Conservation (phyloP, 2,888 invertebrate species). For the Carcina quercana region DNA sequence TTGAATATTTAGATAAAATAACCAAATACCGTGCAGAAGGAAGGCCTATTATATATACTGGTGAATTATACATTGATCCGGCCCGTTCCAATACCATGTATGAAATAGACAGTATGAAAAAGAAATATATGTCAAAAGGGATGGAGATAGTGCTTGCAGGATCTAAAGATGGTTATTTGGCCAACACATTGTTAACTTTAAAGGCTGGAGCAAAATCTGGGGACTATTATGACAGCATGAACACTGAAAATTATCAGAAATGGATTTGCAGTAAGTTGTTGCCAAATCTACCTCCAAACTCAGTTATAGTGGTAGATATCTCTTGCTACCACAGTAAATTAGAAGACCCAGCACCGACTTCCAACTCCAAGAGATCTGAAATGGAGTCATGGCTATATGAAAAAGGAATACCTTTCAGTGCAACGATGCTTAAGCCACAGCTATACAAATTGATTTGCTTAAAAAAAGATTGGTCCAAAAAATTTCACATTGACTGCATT, state of each 20-base stretch:
- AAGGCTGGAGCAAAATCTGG: constrained; percentile 20
- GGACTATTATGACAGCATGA: constrained; percentile 29
- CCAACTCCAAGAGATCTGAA: constrained; percentile 17
- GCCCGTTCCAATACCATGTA: constrained; percentile 4
- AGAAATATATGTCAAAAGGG: constrained; percentile 19
- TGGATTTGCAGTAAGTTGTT: constrained; percentile 9
- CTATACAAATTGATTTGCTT: constrained; percentile 16
- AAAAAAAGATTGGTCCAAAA: constrained; percentile 16
- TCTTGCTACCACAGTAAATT: constrained; percentile 23
- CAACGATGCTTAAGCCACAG: constrained; percentile 16
- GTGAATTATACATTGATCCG: constrained; percentile 7
- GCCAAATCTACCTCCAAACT: constrained; percentile 8
- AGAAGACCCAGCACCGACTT: constrained; percentile 13
- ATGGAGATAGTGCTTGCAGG: constrained; percentile 14
- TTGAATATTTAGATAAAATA: constrained; percentile 17
- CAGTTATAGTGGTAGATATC: constrained; percentile 12
- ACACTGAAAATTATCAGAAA: constrained; percentile 16
- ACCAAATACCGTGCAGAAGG: constrained; percentile 4
- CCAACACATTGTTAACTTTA: constrained; percentile 17
- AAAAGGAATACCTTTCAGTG: constrained; percentile 16
- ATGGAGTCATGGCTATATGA: constrained; percentile 21
- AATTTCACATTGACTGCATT: constrained; percentile 12
- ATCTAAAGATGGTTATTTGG: constrained; percentile 11
- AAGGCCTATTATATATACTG: constrained; percentile 8
- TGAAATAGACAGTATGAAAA: neutral